Percentiles rank a stretch among this genome's conserved stretches.
Evolutionary conservation across 1,140 invertebrate genomes (phyloP).

Genomic region (Drosophila pseudoananassae): DNA sequence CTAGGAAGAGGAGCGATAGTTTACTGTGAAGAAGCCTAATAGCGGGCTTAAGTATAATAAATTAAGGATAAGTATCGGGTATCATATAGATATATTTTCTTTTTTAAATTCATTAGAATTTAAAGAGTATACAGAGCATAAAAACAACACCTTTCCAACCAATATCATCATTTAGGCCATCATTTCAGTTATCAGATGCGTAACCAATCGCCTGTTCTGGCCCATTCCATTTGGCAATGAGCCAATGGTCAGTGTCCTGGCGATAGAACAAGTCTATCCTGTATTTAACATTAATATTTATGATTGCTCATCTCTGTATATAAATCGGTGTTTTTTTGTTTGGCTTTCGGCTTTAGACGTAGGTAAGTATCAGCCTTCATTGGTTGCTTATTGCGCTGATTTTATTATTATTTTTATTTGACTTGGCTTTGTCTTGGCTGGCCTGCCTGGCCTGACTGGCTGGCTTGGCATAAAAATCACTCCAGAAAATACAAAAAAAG

Average conservation of each 20-base stretch:
- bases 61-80: too few species aligned
- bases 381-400: constrained; percentile 77
- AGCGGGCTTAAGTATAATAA: too few species aligned
- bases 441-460: constrained; percentile 25
- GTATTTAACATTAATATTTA: constrained; percentile 82
- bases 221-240: constrained; percentile 46
- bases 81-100: too few species aligned
- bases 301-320: constrained; percentile 74
- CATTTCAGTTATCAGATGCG: constrained; percentile 38
- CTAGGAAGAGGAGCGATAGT: not conserved
- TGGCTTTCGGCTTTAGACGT: not conserved
- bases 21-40: too few species aligned
- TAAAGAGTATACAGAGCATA: too few species aligned
- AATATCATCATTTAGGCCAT: constrained; percentile 4
- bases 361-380: constrained; percentile 48
- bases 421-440: constrained; percentile 27
- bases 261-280: not conserved
- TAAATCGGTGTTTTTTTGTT: constrained; percentile 31
- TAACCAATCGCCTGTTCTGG: constrained; percentile 30
- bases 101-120: too few species aligned
- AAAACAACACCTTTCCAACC: too few species aligned
- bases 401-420: constrained; percentile 79
- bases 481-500: constrained; percentile 48
- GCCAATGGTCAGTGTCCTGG: constrained; percentile 13
- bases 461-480: constrained; percentile 28